Base-by-base conservation (phyloP, 1,140 invertebrate species). In the Bombus turneri region DNA sequence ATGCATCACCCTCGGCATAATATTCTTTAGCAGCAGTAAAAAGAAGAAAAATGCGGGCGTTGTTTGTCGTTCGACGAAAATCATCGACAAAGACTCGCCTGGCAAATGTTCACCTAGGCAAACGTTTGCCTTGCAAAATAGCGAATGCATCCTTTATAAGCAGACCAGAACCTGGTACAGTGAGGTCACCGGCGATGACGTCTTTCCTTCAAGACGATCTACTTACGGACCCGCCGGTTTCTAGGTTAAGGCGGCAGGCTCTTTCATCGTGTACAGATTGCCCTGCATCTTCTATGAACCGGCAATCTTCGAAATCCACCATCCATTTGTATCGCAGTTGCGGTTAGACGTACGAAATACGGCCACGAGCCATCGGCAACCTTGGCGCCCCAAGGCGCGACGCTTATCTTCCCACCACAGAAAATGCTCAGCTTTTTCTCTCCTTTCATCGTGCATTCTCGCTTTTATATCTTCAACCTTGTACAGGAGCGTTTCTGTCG, bases 221-320 rank as follows among this genome's bases (percentile, higher is more conserved):
- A 59, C 73, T 80, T 87, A 89, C 62, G 28, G 76, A 78, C 79
- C 75, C n/a, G n/a, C 47, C 39, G 37, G 81, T 91, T 91, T 91
- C 79, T 86, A 57, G 87, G 89, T 91, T 91, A 91, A 91, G 59
- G 66, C 80, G 66, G 37, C 53, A 53, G 47, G 6, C 34, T 43
- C 80, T 91, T 91, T 89, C 68, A 86, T 66, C 37, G 66, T 53
- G 41, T 57, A 78, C 82, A 91, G 89, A 91, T 91, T 89, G 90
- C 82, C 73, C 31, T 91, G 90, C 85, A 91, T 91, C 62, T 89
- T 91, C 91, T 86, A 91, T 87, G 83, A 89, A 85, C 68, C 47
- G 89, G 59, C 85, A 83, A 87, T 87, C 86, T 87, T 83, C 62
- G 80, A 41, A 85, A 80, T 83, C 83, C 77, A 81, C 13, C 53